These are phyloP conservation scores for Vanessa tameamea DNA, from an alignment of 1,140 invertebrate species.

Conservation along the genomic window DNA sequence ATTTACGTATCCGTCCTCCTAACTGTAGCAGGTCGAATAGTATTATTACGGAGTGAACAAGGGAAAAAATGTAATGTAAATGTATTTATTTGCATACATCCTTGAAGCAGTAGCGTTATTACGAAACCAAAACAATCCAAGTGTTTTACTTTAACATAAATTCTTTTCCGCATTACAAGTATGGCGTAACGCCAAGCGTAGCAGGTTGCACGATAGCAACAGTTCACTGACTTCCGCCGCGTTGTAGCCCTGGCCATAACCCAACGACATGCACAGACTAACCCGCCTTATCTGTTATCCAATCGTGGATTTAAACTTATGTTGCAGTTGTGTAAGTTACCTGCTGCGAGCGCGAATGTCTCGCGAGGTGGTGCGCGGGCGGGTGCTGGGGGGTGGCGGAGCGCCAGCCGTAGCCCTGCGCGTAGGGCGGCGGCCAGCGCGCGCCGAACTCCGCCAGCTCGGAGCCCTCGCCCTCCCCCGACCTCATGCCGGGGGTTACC, in stretches of 20 bases:
- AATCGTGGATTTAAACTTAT: not conserved
- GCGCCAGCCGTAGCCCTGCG: slow-evolving; percentile 74
- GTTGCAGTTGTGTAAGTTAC: slow-evolving; percentile 41
- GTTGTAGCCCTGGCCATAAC: slow-evolving; percentile 7
- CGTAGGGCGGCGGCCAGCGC: slow-evolving; percentile 73
- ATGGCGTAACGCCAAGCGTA: slow-evolving; percentile 13
- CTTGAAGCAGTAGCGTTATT: not conserved
- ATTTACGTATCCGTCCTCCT: too few relatives aligned
- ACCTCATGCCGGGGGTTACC: slow-evolving; percentile 79
- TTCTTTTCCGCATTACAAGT: not conserved
- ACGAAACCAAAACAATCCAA: slow-evolving; percentile 4
- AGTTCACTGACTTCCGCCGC: slow-evolving; percentile 12
- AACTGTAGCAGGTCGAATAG: too few relatives aligned
- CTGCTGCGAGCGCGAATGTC: slow-evolving; percentile 74
- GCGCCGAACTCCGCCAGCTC: slow-evolving; percentile 78
- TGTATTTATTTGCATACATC: not conserved
- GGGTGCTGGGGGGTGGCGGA: slow-evolving; percentile 77
- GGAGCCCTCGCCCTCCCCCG: slow-evolving; percentile 79
- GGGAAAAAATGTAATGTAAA: too few relatives aligned
- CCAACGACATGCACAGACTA: slow-evolving; percentile 5
- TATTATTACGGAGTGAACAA: too few relatives aligned
- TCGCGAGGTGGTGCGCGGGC: slow-evolving; percentile 74
- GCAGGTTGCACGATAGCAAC: slow-evolving; percentile 8
- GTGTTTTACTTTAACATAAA: not conserved
- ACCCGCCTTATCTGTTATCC: not conserved